A percentile compares a stretch with the other conserved stretches of the same genome.
Evolutionary conservation across 2,797 vertebrate species (phyloP).

Genomic region (Spatula clypeata): DNA sequence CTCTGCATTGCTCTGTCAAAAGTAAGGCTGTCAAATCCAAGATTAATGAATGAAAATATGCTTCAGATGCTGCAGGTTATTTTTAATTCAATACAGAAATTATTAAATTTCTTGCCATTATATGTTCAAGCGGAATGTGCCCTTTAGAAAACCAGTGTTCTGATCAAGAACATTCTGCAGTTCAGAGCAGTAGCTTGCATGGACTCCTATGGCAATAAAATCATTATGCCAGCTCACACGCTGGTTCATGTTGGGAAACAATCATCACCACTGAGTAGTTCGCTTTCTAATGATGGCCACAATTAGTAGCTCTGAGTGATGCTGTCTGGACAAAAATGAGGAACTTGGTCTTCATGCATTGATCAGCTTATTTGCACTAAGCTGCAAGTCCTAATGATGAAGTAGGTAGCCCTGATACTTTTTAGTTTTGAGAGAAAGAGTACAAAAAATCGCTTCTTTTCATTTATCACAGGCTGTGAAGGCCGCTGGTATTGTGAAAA

Average conservation of each 20-base stretch:
- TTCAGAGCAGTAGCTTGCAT: background rate
- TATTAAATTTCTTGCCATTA: background rate
- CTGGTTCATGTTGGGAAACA: background rate
- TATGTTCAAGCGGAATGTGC: background rate
- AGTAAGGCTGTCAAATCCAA: background rate
- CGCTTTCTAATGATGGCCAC: background rate
- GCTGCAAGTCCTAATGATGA: background rate
- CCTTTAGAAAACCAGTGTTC: background rate
- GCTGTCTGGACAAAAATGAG: background rate
- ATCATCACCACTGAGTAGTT: background rate
- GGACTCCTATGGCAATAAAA: background rate
- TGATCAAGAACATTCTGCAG: background rate
- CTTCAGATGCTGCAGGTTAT: background rate
- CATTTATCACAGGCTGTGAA: background rate
- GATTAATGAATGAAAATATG: background rate
- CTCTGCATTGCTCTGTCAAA: background rate
- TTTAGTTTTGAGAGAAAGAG: background rate
- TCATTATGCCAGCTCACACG: rapidly evolving
- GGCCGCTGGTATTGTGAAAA: background rate
- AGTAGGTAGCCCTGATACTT: background rate
- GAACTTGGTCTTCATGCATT: background rate
- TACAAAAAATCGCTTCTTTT: background rate
- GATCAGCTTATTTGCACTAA: background rate
- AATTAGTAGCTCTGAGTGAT: background rate
- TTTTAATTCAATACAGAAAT: background rate